Conservation (phyloP, 2,113 vertebrate genomes). For the Lycocorax pyrrhopterus region DNA sequence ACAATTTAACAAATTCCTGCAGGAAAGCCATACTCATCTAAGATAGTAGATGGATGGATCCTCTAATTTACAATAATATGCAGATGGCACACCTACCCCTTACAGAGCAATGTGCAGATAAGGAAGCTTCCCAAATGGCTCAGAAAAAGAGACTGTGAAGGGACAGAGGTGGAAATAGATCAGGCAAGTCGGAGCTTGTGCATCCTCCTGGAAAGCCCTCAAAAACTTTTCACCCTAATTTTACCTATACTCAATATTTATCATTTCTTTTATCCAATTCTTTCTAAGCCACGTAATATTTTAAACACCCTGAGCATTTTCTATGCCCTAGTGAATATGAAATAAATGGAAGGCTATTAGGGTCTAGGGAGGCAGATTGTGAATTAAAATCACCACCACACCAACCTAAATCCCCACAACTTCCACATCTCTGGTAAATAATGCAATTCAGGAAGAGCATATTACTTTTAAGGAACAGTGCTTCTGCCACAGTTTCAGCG, state of each 20-base stretch:
- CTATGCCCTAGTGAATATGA: background rate
- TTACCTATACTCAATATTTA: background rate
- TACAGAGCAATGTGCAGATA: background rate
- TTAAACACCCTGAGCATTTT: background rate
- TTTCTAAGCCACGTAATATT: background rate
- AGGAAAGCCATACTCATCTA: conserved; percentile 44
- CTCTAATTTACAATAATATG: conserved; percentile 24
- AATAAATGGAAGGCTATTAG: background rate
- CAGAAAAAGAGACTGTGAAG: background rate
- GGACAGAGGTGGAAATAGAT: background rate
- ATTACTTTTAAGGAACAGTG: background rate
- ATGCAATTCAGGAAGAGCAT: background rate
- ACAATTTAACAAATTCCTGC: conserved; percentile 53
- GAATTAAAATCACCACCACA: background rate
- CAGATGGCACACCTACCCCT: background rate
- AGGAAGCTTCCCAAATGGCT: background rate
- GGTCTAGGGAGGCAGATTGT: background rate
- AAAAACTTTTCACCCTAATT: background rate
- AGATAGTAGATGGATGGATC: conserved; percentile 30
- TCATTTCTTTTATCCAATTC: background rate
- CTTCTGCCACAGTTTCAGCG: background rate
- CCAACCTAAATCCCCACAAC: background rate
- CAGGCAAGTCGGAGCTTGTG: background rate
- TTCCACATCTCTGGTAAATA: background rate
- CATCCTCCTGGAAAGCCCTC: background rate